These are phyloP conservation scores for Dinomys branickii DNA, from an alignment of 2,113 vertebrate species.

Conservation along the genomic window DNA sequence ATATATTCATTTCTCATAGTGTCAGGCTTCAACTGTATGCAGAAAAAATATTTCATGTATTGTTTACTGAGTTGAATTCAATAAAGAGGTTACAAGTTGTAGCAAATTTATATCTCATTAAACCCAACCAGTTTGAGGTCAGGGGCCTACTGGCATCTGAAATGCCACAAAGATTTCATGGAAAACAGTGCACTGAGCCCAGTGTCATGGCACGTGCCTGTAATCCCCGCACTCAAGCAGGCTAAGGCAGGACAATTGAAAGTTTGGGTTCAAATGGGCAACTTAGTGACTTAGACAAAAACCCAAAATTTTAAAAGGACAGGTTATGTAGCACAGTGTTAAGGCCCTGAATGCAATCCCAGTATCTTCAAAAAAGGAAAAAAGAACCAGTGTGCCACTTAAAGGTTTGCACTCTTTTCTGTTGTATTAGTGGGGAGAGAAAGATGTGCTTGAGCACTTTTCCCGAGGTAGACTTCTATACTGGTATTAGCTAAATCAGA, in stretches of 20 bases:
- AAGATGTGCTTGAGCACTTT: neutral
- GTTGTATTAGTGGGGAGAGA: neutral
- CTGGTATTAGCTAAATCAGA: neutral
- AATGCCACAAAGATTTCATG: neutral
- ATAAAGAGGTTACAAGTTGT: neutral
- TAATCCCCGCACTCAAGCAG: neutral
- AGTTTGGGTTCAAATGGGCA: neutral
- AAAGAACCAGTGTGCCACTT: neutral
- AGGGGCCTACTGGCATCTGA: neutral
- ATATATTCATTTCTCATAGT: neutral
- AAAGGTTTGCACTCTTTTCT: neutral
- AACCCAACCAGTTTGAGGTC: neutral
- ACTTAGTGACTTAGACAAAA: neutral
- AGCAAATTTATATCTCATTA: neutral
- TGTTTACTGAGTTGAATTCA: conserved; percentile 12
- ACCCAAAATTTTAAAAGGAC: neutral
- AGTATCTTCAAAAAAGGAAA: neutral
- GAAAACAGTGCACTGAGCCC: neutral
- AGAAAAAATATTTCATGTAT: neutral
- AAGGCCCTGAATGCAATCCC: neutral
- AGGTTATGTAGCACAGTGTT: neutral
- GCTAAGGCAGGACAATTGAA: neutral
- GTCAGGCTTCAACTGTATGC: neutral
- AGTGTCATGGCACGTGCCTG: neutral
- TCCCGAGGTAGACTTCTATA: neutral